Evolutionary conservation across 2,113 vertebrate species (phyloP).

Genomic region (Mus spicilegus): DNA sequence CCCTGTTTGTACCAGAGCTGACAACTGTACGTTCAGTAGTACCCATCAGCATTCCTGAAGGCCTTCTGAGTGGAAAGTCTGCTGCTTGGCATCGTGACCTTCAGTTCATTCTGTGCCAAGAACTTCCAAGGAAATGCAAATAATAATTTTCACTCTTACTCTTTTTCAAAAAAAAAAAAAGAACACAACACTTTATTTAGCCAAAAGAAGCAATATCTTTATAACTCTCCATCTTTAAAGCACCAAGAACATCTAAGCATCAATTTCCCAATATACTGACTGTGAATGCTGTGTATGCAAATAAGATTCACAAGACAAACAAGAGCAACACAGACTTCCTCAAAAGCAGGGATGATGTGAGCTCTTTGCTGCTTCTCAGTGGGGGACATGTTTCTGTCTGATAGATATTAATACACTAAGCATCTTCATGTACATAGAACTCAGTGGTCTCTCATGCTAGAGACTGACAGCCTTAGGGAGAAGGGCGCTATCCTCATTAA

Average conservation of each 20-base stretch:
- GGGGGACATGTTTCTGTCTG: neutral
- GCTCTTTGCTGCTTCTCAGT: neutral
- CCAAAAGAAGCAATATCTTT: neutral
- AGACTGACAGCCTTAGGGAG: neutral
- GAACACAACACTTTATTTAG: conserved; percentile 11
- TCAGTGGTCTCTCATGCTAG: neutral
- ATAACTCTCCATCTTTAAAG: neutral
- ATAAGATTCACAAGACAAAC: neutral
- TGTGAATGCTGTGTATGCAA: conserved; percentile 6
- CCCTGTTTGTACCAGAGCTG: neutral
- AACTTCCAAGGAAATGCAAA: conserved; percentile 50
- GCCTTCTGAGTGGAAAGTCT: conserved; percentile 8
- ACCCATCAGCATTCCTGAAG: neutral
- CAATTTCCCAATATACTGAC: conserved; percentile 28
- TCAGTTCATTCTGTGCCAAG: neutral
- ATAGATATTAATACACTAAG: neutral
- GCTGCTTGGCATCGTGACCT: neutral
- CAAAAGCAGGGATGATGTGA: neutral
- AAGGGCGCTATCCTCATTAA: neutral
- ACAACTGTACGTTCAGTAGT: neutral
- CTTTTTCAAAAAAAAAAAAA: neutral
- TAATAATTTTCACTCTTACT: neutral
- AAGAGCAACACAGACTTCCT: neutral
- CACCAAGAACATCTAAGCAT: conserved; percentile 8
- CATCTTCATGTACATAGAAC: neutral